Conservation (phyloP, 2,113 vertebrate species). For the Narcine bancroftii region DNA sequence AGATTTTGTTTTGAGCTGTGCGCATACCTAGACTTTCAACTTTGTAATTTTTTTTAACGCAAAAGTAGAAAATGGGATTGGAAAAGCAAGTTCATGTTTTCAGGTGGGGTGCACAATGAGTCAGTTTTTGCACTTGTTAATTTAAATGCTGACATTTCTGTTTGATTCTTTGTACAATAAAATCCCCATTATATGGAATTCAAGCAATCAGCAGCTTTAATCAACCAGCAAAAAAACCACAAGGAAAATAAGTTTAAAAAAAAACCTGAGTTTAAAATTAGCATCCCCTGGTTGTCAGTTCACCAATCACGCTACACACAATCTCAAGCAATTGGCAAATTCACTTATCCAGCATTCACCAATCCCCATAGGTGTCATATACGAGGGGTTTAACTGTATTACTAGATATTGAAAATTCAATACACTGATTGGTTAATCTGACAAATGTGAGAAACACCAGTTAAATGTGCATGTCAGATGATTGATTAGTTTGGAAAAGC, state of each 20-base stretch:
- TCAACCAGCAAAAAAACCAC: too few relatives aligned
- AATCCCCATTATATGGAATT: too few relatives aligned
- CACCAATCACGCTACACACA: too few relatives aligned
- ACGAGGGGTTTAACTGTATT: too few relatives aligned
- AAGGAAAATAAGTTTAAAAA: too few relatives aligned
- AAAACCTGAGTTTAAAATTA: too few relatives aligned
- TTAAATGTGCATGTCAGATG: background rate
- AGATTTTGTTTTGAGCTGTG: background rate
- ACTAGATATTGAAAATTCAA: background rate
- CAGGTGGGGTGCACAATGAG: background rate
- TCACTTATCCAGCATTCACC: too few relatives aligned
- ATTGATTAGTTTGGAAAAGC: background rate
- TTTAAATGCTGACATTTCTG: background rate
- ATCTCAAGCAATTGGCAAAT: too few relatives aligned
- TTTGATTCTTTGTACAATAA: background rate
- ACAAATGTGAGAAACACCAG: background rate
- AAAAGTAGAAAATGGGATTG: background rate
- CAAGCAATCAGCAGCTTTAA: too few relatives aligned
- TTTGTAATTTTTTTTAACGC: background rate
- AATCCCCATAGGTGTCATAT: too few relatives aligned
- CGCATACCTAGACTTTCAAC: background rate
- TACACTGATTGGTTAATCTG: background rate
- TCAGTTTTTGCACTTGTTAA: background rate
- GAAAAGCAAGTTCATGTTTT: background rate
- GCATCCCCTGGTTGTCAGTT: too few relatives aligned